Percentiles rank a stretch among this genome's conserved stretches.
Evolutionary conservation across 2,888 invertebrate species (phyloP).

Genomic region (Adelognathus sp.): DNA sequence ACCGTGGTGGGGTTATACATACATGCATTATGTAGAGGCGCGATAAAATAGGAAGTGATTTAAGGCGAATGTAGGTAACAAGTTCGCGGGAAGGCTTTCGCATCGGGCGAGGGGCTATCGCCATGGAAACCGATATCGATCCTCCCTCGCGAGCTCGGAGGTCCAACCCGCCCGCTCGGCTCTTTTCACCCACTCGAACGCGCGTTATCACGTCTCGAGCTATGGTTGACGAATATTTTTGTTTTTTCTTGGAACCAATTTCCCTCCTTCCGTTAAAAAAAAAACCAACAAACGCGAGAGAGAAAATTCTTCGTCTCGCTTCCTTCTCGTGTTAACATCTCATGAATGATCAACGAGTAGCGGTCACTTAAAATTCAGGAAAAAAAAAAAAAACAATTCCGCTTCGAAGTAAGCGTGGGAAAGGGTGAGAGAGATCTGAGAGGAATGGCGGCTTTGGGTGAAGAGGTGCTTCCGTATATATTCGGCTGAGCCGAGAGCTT

Average conservation of each 20-base stretch:
- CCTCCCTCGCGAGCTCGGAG: slow-evolving; percentile 59
- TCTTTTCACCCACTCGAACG: background rate
- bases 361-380: background rate
- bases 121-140: slow-evolving; percentile 80
- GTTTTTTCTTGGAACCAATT: background rate
- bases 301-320: slow-evolving; percentile 5
- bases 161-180: slow-evolving; percentile 42
- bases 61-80: slow-evolving; percentile 77
- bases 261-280: background rate
- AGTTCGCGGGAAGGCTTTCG: slow-evolving; percentile 66
- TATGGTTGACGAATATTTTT: slow-evolving; percentile 14
- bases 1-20: slow-evolving; percentile 14
- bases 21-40: slow-evolving; percentile 59
- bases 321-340: slow-evolving; percentile 25
- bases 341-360: background rate
- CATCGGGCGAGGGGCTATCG: slow-evolving; percentile 68
- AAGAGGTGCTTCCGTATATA: background rate
- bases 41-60: slow-evolving; percentile 70
- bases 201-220: slow-evolving; percentile 13
- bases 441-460: slow-evolving; percentile 40
- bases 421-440: slow-evolving; percentile 27
- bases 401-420: slow-evolving; percentile 36
- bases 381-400: no score
- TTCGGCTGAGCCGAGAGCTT: background rate
- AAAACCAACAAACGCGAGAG: background rate